A percentile compares a stretch with the other conserved stretches of the same genome.
Conservation (phyloP, 2,113 vertebrate species). For the Gymnogyps californianus region DNA sequence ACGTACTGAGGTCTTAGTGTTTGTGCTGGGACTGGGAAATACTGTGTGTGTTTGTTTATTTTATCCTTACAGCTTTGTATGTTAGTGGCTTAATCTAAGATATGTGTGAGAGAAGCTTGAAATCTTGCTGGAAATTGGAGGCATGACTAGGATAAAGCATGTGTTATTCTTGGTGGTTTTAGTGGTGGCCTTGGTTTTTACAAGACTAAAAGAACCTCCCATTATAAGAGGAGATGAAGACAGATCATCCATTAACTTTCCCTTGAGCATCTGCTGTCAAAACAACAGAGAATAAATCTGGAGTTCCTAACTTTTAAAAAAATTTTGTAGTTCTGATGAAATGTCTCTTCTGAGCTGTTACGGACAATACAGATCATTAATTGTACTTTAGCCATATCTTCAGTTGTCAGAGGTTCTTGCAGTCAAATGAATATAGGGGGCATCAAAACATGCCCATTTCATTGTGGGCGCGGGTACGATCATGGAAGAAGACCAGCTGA, state of each 20-base stretch:
- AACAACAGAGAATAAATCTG: background rate
- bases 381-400: background rate
- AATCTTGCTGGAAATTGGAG: background rate
- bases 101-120: background rate
- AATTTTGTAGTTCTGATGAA: background rate
- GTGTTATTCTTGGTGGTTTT: background rate
- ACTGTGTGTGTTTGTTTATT: background rate
- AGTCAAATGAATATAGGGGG: background rate
- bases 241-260: background rate
- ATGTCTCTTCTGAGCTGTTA: background rate
- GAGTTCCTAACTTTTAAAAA: background rate
- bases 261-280: background rate
- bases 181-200: background rate
- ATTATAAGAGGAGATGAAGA: background rate
- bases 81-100: background rate
- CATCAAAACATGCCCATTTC: background rate
- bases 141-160: background rate
- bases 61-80: background rate
- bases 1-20: background rate
- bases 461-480: accelerated
- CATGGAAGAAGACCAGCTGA: background rate
- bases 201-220: background rate
- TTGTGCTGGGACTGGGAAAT: background rate
- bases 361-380: background rate
- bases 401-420: background rate